Percentiles rank a stretch among this genome's conserved stretches.
Evolutionary conservation across 1,140 invertebrate genomes (phyloP).

Genomic region (Sipha flava): DNA sequence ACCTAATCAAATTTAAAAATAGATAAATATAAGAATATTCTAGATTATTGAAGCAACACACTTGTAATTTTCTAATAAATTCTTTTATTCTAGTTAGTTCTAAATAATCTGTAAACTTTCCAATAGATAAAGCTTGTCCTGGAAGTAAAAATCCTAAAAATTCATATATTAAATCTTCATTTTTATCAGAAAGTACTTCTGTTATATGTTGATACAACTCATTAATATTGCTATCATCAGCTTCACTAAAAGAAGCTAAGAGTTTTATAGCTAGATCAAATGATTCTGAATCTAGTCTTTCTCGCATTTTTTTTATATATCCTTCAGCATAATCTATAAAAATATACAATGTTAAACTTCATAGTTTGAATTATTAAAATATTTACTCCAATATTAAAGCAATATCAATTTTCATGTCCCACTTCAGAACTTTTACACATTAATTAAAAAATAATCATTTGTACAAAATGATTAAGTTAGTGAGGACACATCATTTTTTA

Average conservation of each 20-base stretch:
- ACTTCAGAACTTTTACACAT: too few relatives aligned
- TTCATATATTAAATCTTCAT: conserved; percentile 20
- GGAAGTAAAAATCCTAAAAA: conserved; percentile 21
- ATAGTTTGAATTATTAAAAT: too few relatives aligned
- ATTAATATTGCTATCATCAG: conserved; percentile 16
- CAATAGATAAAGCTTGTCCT: conserved; percentile 24
- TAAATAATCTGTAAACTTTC: conserved; percentile 4
- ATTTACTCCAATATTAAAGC: too few relatives aligned
- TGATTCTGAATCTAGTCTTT: conserved; percentile 5
- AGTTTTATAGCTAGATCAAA: conserved; percentile 8
- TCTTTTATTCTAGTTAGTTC: conserved; percentile 28
- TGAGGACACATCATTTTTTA: too few relatives aligned
- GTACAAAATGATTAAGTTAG: too few relatives aligned
- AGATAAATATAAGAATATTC: neutral
- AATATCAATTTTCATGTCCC: too few relatives aligned
- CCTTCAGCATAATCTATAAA: conserved; percentile 22
- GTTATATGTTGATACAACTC: conserved; percentile 4
- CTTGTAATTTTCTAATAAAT: conserved; percentile 28
- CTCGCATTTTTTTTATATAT: conserved; percentile 21
- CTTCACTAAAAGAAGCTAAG: neutral
- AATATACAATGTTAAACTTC: too few relatives aligned
- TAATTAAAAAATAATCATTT: too few relatives aligned
- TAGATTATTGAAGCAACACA: neutral
- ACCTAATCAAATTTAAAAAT: neutral
- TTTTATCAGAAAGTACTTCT: conserved; percentile 8